A percentile compares a stretch with the other conserved stretches of the same genome.
Evolutionary conservation across 2,797 vertebrate genomes (phyloP).

Genomic region (Selene dorsalis): DNA sequence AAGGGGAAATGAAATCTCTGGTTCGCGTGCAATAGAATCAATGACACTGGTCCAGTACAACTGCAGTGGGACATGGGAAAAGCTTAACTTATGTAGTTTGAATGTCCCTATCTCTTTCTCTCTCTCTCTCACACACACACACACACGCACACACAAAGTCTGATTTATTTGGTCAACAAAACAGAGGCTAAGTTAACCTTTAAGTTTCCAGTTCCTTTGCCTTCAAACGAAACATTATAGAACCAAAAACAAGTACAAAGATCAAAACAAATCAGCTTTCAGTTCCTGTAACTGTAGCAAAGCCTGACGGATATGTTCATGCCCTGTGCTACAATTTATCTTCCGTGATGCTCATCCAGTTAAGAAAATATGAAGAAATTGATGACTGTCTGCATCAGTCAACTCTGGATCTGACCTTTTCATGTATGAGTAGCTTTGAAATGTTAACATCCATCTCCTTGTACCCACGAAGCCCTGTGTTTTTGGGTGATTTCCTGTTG

Average conservation of each 20-base stretch:
- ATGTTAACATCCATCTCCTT: slow-evolving; percentile 27
- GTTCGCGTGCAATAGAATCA: slow-evolving; percentile 28
- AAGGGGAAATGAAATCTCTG: slow-evolving; percentile 28
- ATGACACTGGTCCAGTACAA: slow-evolving; percentile 8
- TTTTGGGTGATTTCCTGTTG: slow-evolving; percentile 21
- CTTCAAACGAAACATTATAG: not conserved
- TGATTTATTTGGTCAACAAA: not conserved
- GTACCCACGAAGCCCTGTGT: not conserved
- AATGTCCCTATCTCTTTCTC: not conserved
- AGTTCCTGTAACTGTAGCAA: not conserved
- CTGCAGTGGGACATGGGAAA: not conserved
- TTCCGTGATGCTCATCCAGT: slow-evolving; percentile 18
- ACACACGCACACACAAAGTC: not conserved
- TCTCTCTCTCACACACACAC: no score
- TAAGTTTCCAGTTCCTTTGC: not conserved
- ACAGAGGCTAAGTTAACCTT: not conserved
- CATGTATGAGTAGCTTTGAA: not conserved
- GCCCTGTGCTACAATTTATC: slow-evolving; percentile 12
- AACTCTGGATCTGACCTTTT: slow-evolving; percentile 50
- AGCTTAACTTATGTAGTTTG: not conserved
- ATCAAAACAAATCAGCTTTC: slow-evolving; percentile 8
- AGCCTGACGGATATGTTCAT: slow-evolving; percentile 7
- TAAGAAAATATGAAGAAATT: slow-evolving; percentile 29
- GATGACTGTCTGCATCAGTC: slow-evolving; percentile 29
- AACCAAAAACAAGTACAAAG: not conserved